Conservation (phyloP, 2,113 vertebrate species). For the Coregonus clupeaformis region DNA sequence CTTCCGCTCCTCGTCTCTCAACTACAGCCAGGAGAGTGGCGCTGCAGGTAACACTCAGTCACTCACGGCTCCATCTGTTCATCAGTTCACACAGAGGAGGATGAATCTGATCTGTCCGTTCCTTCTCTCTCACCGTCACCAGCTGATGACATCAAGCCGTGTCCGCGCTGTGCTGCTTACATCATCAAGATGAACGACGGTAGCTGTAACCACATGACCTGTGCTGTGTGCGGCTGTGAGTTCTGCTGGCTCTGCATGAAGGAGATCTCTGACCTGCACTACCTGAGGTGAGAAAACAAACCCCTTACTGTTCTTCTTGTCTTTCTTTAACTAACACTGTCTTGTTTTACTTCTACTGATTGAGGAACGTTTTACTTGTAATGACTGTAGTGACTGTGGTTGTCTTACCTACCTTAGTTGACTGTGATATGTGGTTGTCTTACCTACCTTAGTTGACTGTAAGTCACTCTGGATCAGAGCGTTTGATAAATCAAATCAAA, state of each 20-base stretch:
- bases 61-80: background rate
- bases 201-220: conserved; percentile 99
- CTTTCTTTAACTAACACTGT: no score
- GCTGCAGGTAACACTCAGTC: conserved; percentile 81
- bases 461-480: no score
- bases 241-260: conserved; percentile 99
- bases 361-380: no score
- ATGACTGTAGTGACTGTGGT: no score
- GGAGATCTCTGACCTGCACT: conserved; percentile 99
- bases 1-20: conserved; percentile 92
- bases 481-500: no score
- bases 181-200: conserved; percentile 99
- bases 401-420: no score
- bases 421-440: no score
- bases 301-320: no score
- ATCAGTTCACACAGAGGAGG: background rate
- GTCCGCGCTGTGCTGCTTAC: conserved; percentile 95
- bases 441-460: no score
- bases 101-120: conserved; percentile 14
- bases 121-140: background rate
- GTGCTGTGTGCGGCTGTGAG: conserved; percentile 96
- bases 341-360: no score
- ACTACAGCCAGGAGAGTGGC: conserved; percentile 96
- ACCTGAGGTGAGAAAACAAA: conserved; percentile 83
- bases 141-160: conserved; percentile 99